Base-by-base conservation (phyloP, 2,113 vertebrate genomes). In the Periophthalmodon schlosseri region DNA sequence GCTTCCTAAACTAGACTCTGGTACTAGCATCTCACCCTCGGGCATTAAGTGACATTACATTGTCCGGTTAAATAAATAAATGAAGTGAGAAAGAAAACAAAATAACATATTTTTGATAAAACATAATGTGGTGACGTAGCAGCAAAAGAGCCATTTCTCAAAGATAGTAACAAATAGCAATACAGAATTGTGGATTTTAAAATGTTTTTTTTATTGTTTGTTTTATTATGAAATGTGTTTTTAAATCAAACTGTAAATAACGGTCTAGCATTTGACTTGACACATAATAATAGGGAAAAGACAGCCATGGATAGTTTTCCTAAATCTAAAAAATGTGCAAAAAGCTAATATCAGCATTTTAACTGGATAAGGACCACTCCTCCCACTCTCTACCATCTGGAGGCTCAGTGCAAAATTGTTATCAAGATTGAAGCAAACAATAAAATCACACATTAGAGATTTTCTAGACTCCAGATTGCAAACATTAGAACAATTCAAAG, bases 361-460 rank as follows among this genome's bases (percentile, higher is more conserved):
- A 33, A 21, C 20, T 39, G 16, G 33, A 46, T 68, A 49, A 63
- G 56, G 16, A 21, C 54, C 74, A 33, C 39, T 16, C 11, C 71
- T 73, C 65, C 60, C 60, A 68, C 74, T 36, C 70, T 2, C 1
- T 49, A 56, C 76, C 76, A 74, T 71, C 77, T 73, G 63, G 61
- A 68, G n/a, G 33, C 28, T 73, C 20, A 49, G 33, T 21, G 28
- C 46, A 73, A n/a, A 65, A 67, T 44, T 13, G 18, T 70, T 68
- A 57, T 70, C 57, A 70, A 61, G 47, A 15, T 18, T 34, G 23
- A 28, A 33, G n/a, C 63, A 76, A 60, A 60, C 4, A 39, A 64
- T n/a, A 12, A 16, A 21, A 61, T 68, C 54, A 67, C 21, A 63
- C 21, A 57, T 9, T 57, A 3, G 56, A 57, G 1, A n/a, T 14